phyloP scores from a whole-genome alignment of 2,113 vertebrate genomes.

The Scophthalmus maximus region DNA sequence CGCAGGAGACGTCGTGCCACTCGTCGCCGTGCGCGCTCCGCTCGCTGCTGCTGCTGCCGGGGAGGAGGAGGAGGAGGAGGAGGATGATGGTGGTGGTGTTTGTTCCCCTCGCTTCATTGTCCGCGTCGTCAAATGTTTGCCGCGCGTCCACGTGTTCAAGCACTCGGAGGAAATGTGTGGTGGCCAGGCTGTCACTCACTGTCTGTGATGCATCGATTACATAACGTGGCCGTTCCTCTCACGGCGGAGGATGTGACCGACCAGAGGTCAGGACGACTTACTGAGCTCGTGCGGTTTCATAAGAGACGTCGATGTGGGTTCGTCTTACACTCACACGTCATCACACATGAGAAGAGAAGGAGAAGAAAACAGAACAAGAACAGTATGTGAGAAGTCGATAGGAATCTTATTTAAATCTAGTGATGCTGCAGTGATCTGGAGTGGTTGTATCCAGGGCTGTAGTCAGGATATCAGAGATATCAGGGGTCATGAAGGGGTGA shows the following conservation, averaged over 20 bases:
- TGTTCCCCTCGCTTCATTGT: no score
- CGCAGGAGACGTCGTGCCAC: slow-evolving; percentile 46
- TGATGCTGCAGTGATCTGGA: background rate
- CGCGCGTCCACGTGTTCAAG: no score
- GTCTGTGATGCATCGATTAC: slow-evolving; percentile 53
- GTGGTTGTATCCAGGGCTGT: background rate
- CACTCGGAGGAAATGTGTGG: no score
- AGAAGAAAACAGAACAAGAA: no score
- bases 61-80: no score
- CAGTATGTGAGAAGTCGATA: background rate
- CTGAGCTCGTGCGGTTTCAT: slow-evolving; percentile 58
- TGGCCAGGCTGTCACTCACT: slow-evolving; percentile 42
- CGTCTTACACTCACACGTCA: slow-evolving; percentile 15
- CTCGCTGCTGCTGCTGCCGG: no score
- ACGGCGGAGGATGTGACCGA: slow-evolving; percentile 66
- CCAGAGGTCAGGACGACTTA: slow-evolving; percentile 70
- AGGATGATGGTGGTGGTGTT: no score
- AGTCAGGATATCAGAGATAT: background rate
- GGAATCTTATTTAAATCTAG: background rate
- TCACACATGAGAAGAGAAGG: background rate
- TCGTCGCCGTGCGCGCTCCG: slow-evolving; percentile 8
- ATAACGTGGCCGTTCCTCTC: slow-evolving; percentile 62
- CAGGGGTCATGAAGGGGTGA: background rate
- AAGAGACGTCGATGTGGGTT: slow-evolving; percentile 49
- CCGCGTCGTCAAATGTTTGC: no score